phyloP scores from a whole-genome alignment of 23 tunicate genomes.

The Halocynthia aurantium region DNA sequence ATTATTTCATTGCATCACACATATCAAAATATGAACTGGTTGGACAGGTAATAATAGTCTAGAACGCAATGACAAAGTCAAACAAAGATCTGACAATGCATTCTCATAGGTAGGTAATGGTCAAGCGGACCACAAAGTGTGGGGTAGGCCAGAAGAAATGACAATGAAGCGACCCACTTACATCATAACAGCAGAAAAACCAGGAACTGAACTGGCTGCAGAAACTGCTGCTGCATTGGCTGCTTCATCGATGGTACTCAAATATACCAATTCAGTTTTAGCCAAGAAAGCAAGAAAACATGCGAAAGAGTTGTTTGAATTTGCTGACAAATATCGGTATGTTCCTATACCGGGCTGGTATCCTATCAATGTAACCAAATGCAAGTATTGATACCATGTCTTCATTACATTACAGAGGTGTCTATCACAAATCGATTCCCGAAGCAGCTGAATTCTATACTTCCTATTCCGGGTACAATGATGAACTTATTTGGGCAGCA shows the following conservation, averaged over 20 bases:
- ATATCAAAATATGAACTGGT: conserved; percentile 56
- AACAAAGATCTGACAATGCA: neutral
- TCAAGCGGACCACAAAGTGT: conserved; percentile 53
- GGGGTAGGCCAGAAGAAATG: conserved; percentile 86
- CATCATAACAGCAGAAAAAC: conserved; percentile 35
- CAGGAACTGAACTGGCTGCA: conserved; percentile 86
- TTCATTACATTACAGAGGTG: conserved; percentile 4
- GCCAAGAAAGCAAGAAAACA: conserved; percentile 39
- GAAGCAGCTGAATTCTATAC: conserved; percentile 68
- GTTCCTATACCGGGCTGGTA: no score
- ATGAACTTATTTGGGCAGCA: conserved; percentile 88
- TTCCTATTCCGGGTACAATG: conserved; percentile 67
- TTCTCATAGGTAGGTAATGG: conserved; percentile 67
- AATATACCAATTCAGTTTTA: conserved; percentile 41
- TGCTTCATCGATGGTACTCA: conserved; percentile 76
- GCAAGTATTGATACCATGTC: neutral
- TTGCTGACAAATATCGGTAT: conserved; percentile 60
- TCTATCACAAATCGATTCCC: conserved; percentile 37
- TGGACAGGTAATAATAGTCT: conserved; percentile 48
- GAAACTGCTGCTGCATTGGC: conserved; percentile 97
- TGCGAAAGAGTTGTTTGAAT: conserved; percentile 62
- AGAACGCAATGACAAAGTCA: neutral
- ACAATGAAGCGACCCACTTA: conserved; percentile 47
- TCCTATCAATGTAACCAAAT: no score
- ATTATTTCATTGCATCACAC: conserved; percentile 94